phyloP scores from a whole-genome alignment of 2,888 invertebrate species.

The Drosophila mimetica region DNA sequence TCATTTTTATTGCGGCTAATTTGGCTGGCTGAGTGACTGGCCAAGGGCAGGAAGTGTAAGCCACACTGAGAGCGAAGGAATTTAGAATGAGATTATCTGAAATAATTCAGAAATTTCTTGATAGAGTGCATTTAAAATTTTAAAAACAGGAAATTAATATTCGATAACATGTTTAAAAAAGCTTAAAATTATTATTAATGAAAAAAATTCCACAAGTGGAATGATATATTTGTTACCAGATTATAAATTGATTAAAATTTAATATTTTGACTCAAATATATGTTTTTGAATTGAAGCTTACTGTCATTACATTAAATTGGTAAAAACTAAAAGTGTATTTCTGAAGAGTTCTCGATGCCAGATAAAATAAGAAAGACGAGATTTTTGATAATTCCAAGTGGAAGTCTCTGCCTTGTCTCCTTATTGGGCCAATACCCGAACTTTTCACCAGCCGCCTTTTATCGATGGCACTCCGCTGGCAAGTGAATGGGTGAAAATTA shows the following conservation, averaged over 20 bases:
- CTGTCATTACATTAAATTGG: too few species aligned
- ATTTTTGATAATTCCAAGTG: constrained; percentile 24
- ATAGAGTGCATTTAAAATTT: too few species aligned
- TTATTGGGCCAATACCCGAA: background rate
- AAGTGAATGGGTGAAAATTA: constrained; percentile 59
- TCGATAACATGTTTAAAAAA: too few species aligned
- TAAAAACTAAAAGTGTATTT: background rate
- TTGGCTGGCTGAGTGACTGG: constrained; percentile 48
- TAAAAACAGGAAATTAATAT: too few species aligned
- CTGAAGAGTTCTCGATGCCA: background rate
- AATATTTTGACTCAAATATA: too few species aligned
- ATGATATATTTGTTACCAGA: too few species aligned
- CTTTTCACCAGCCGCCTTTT: constrained; percentile 3
- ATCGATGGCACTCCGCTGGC: constrained; percentile 29
- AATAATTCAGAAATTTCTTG: background rate
- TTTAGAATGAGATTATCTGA: too few species aligned
- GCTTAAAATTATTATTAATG: too few species aligned
- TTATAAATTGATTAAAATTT: too few species aligned
- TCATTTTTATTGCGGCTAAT: constrained; percentile 59
- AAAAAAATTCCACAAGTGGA: too few species aligned
- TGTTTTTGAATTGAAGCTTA: too few species aligned
- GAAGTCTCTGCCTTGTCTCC: background rate
- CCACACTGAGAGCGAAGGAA: constrained; percentile 14
- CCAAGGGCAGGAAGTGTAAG: constrained; percentile 11
- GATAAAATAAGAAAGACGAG: constrained; percentile 17